Evolutionary conservation across 2,113 vertebrate genomes (phyloP), one percentile per base, ranked within the genome.

Genomic region (Heloderma charlesbogerti): DNA sequence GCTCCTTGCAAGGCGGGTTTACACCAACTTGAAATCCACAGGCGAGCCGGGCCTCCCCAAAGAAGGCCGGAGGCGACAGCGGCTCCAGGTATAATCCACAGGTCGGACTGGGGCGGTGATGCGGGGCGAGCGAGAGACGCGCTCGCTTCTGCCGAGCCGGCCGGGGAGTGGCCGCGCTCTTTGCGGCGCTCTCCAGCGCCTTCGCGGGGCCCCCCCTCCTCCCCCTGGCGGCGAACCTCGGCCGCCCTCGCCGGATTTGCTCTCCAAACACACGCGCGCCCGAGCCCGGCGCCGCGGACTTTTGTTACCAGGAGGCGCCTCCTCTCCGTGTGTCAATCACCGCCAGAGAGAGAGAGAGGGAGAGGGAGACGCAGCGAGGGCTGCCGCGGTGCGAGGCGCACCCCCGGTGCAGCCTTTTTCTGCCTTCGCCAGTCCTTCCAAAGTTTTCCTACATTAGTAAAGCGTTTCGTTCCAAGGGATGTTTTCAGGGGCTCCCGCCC

Each of bases 161-260:
- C 15, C 9, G 12, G 71, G 51, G 88, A 83, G 81, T 40, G 75
- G 88, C 67, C 29, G n/a, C 34, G 66, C 63, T 15, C 45, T 2
- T 18, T 4, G 25, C 31, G 20, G 88, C 79, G 79, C 79, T 74
- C 75, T 1, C 40, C 40, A 3, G 72, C 91, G 83, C 93, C 94
- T 60, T 3, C 25, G 10, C 3, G 43, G 27, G 37, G 37, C 43
- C 69, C 54, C 95, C 93, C 45, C 43, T 1, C 87, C 93, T 93
- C 88, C 95, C 95, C 93, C 72, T 20, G 93, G 94, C 93, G 94
- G 92, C 88, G 94, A 83, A 91, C 93, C 81, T 86, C 86, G 89
- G 90, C 96, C 95, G 96, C 96, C 97, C 97, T 96, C 94, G 95
- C 95, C 89, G 60, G 69, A 83, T 86, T 45, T 20, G 6, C 72